These are phyloP conservation scores for Oreonectes daqikongensis DNA, from an alignment of 2,797 vertebrate genomes.

Conservation along the genomic window DNA sequence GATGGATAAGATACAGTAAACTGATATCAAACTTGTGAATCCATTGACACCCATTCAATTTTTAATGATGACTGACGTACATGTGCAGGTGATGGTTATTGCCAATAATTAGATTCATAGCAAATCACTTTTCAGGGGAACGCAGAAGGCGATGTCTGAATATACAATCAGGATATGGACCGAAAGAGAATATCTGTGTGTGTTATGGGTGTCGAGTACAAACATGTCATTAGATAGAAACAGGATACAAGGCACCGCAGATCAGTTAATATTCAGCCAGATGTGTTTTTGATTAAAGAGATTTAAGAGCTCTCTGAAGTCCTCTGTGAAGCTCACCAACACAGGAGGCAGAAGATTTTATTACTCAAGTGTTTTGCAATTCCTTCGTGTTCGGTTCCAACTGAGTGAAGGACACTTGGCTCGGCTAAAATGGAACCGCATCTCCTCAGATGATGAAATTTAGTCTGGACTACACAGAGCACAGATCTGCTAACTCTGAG, in stretches of 20 bases:
- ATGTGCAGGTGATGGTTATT: background rate
- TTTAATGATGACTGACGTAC: slow-evolving; percentile 9
- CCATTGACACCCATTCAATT: background rate
- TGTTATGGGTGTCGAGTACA: slow-evolving; percentile 17
- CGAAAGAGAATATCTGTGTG: background rate
- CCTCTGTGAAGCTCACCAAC: background rate
- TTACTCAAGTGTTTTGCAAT: slow-evolving; percentile 39
- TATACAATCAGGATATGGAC: slow-evolving; percentile 14
- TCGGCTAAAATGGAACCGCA: slow-evolving; percentile 20
- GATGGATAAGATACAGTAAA: background rate
- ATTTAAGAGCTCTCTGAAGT: slow-evolving; percentile 28
- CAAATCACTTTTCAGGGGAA: background rate
- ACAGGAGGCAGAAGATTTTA: slow-evolving; percentile 16
- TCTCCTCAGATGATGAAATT: slow-evolving; percentile 32
- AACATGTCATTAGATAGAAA: slow-evolving; percentile 21
- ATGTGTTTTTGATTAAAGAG: slow-evolving; percentile 38
- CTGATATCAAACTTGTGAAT: background rate
- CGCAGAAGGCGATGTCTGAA: background rate
- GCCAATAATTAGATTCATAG: background rate
- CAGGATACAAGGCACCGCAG: background rate
- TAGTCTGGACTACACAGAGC: background rate
- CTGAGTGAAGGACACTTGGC: slow-evolving; percentile 10
- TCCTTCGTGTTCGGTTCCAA: slow-evolving; percentile 32
- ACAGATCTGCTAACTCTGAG: background rate
- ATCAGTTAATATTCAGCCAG: slow-evolving; percentile 34